A percentile compares a stretch with the other conserved stretches of the same genome.
phyloP scores from a whole-genome alignment of 1,140 invertebrate genomes.

The Mercenaria mercenaria region DNA sequence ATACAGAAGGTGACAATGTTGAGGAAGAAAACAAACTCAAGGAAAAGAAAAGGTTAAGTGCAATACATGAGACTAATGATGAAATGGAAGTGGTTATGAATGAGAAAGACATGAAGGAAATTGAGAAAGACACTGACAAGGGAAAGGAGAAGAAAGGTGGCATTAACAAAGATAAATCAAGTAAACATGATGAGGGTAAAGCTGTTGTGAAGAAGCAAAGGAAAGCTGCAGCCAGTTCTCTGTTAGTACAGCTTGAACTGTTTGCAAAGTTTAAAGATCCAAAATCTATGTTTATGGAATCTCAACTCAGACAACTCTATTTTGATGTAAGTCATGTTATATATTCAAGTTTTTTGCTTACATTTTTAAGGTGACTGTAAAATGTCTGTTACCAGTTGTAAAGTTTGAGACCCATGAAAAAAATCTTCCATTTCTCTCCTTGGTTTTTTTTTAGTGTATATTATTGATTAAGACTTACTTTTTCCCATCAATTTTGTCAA shows the following conservation, averaged over 20 bases:
- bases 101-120: conserved; percentile 33
- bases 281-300: conserved; percentile 91
- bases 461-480: too few relatives aligned
- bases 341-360: not conserved
- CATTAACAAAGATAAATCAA: not conserved
- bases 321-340: conserved; percentile 85
- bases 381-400: too few relatives aligned
- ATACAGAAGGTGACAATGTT: conserved; percentile 10
- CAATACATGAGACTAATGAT: conserved; percentile 64
- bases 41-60: conserved; percentile 59
- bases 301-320: conserved; percentile 91
- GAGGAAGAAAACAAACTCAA: conserved; percentile 1
- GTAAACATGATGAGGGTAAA: not conserved
- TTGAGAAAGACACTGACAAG: conserved; percentile 43
- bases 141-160: conserved; percentile 27
- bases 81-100: conserved; percentile 82
- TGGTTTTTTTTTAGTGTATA: too few relatives aligned
- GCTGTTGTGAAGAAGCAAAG: conserved; percentile 29
- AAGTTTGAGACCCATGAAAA: too few relatives aligned
- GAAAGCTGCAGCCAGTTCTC: conserved; percentile 85
- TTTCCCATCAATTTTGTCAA: too few relatives aligned
- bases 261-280: conserved; percentile 94
- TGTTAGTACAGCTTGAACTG: conserved; percentile 91
- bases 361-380: too few relatives aligned
- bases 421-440: too few relatives aligned